A percentile compares a stretch with the other conserved stretches of the same genome.
Evolutionary conservation across 2,797 vertebrate genomes (phyloP).

Genomic region (Siniperca undulata): DNA sequence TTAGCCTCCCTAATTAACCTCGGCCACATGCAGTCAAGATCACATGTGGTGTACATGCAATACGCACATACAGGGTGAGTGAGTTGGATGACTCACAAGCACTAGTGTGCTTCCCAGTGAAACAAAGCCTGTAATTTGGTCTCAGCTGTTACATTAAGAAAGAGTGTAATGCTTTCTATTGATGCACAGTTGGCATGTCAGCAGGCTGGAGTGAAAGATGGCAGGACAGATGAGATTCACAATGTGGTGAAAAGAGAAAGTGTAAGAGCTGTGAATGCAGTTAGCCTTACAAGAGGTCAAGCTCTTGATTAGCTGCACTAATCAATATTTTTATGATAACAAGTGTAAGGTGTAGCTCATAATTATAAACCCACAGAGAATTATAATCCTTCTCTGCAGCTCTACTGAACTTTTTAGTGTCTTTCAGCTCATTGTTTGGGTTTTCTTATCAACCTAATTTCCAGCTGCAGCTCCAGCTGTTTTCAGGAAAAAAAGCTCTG

Average conservation of each 20-base stretch:
- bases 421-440: no score
- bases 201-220: conserved; percentile 53
- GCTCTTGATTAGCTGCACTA: background rate
- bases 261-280: conserved; percentile 12
- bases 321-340: conserved; percentile 18
- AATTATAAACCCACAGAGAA: no score
- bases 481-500: no score
- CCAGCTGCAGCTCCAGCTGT: no score
- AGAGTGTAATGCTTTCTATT: conserved; percentile 26
- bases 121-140: conserved; percentile 67
- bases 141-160: conserved; percentile 62
- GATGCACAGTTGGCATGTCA: conserved; percentile 39
- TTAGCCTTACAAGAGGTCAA: conserved; percentile 12
- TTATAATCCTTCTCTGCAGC: no score
- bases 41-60: background rate
- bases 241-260: conserved; percentile 22
- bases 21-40: conserved; percentile 26
- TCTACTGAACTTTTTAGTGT: no score
- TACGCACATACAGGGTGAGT: conserved; percentile 11
- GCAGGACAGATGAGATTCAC: conserved; percentile 37
- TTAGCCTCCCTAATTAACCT: conserved; percentile 37
- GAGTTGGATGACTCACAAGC: conserved; percentile 56
- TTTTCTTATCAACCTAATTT: no score
- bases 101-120: conserved; percentile 48
- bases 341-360: background rate